phyloP scores from a whole-genome alignment of 92 coral and sea anemone genomes.

The Micromussa lordhowensis region DNA sequence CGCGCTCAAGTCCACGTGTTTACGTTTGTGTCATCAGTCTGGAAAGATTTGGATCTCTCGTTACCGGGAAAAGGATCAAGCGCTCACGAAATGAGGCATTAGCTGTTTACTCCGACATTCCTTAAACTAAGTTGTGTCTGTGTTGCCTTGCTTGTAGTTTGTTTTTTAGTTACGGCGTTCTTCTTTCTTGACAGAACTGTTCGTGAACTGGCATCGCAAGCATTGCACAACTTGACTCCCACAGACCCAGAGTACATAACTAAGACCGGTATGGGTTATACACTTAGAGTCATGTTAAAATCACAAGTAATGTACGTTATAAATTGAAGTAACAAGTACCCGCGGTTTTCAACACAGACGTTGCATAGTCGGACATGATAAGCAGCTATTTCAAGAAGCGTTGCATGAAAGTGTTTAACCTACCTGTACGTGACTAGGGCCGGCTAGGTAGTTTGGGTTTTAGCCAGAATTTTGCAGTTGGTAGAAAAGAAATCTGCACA shows the following conservation, averaged over 20 bases:
- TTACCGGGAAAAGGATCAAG: no score
- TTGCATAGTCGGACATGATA: background rate
- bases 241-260: slow-evolving; percentile 87
- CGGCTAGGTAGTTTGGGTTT: background rate
- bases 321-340: no score
- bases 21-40: no score
- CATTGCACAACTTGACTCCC: slow-evolving; percentile 81
- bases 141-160: background rate
- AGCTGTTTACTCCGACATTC: background rate
- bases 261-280: slow-evolving; percentile 63
- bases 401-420: no score
- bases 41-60: no score
- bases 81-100: no score
- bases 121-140: background rate
- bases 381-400: background rate
- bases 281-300: background rate
- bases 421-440: no score
- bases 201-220: slow-evolving; percentile 91
- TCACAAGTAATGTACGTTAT: background rate
- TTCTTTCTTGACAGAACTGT: slow-evolving; percentile 64
- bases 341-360: background rate
- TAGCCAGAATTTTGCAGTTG: background rate
- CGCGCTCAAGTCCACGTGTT: background rate
- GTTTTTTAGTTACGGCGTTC: background rate
- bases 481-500: background rate